Percentiles rank a stretch among this genome's conserved stretches.
Evolutionary conservation across 2,888 invertebrate species (phyloP).

Genomic region (Acanthosepion pharaonis): DNA sequence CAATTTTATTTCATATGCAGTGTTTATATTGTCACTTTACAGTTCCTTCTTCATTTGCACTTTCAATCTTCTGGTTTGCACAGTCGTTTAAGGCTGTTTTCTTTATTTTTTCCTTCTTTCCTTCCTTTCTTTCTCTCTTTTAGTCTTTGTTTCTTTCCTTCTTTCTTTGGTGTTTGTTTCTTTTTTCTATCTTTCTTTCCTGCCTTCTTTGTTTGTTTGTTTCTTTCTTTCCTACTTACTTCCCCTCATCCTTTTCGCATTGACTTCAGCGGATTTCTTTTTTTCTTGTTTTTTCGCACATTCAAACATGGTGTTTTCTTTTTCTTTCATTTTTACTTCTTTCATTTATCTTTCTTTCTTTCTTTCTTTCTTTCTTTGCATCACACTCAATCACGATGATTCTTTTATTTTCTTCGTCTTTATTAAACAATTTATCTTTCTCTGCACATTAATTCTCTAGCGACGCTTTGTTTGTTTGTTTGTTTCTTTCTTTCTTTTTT

Average conservation of each 20-base stretch:
- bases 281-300: background rate
- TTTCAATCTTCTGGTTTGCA: too few species aligned
- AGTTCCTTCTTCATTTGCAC: too few species aligned
- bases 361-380: background rate
- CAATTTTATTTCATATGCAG: too few species aligned
- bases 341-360: background rate
- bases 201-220: background rate
- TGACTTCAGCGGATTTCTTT: background rate
- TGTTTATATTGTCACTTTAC: too few species aligned
- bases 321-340: background rate
- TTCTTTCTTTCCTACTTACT: background rate
- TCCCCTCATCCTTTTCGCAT: background rate
- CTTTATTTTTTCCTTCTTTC: background rate
- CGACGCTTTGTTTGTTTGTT: background rate
- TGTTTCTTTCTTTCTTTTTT: too few species aligned
- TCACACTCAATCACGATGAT: background rate
- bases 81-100: too few species aligned
- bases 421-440: too few species aligned
- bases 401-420: background rate
- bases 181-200: background rate
- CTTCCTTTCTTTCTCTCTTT: background rate
- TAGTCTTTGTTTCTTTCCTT: background rate
- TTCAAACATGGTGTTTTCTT: background rate
- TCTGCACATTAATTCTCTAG: too few species aligned
- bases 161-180: background rate